These are phyloP conservation scores for Turdus rufiventris DNA, from an alignment of 2,113 vertebrate species.

Conservation along the genomic window DNA sequence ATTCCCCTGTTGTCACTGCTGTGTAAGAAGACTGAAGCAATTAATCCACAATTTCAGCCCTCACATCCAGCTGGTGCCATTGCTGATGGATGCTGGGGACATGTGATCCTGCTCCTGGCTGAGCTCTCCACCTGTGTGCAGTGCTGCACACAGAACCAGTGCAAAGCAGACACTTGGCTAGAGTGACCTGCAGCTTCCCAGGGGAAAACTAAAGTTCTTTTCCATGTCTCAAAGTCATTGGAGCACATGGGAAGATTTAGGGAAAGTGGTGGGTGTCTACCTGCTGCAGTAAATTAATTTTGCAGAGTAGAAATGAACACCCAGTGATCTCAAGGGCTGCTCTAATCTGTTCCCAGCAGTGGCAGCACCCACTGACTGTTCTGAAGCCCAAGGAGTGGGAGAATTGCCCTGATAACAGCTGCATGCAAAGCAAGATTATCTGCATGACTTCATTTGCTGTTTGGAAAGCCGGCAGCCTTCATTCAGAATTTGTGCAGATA, in stretches of 20 bases:
- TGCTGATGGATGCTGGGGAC: not conserved
- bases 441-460: constrained; percentile 20
- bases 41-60: not conserved
- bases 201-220: not conserved
- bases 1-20: not conserved
- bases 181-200: not conserved
- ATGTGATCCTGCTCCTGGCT: not conserved
- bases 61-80: not conserved
- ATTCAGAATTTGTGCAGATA: constrained; percentile 2
- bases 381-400: not conserved
- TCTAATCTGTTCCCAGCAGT: not conserved
- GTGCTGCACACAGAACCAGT: not conserved
- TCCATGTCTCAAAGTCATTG: not conserved
- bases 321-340: not conserved
- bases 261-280: not conserved
- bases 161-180: not conserved
- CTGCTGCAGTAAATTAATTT: not conserved
- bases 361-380: not conserved
- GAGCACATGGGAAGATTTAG: not conserved
- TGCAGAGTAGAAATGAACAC: not conserved
- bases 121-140: not conserved
- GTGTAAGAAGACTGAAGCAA: not conserved
- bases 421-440: constrained; percentile 4
- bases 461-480: not conserved
- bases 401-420: constrained; percentile 55